Conservation (phyloP, 2,113 vertebrate genomes). For the Cromileptes altivelis region DNA sequence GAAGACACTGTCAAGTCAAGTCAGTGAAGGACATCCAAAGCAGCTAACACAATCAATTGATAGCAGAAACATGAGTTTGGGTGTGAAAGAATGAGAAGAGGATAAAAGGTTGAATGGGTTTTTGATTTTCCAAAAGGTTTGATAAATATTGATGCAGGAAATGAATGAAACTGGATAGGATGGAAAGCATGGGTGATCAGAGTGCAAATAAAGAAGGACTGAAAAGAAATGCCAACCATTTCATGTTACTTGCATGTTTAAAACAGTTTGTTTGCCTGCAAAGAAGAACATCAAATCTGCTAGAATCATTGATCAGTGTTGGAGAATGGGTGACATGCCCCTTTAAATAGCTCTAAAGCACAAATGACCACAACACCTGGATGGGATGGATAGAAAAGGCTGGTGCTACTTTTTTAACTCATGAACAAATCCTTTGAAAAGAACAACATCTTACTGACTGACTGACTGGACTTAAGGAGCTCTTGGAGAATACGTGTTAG, state of each 20-base stretch:
- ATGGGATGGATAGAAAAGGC: background rate
- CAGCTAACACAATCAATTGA: background rate
- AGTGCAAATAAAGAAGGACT: too few relatives aligned
- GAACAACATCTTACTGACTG: background rate
- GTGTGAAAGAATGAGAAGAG: background rate
- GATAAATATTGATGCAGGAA: conserved; percentile 3
- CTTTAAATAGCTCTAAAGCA: background rate
- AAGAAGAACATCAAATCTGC: background rate
- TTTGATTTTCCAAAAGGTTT: conserved; percentile 22
- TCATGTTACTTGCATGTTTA: background rate
- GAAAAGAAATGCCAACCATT: conserved; percentile 9
- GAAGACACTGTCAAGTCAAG: background rate
- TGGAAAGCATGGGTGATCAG: background rate
- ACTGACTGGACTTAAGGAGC: background rate
- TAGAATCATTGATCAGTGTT: background rate
- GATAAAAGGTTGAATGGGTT: background rate
- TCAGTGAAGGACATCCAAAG: background rate
- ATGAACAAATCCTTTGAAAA: background rate
- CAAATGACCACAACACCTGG: background rate
- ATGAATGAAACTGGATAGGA: conserved; percentile 5
- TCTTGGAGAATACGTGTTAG: too few relatives aligned
- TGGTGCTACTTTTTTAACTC: background rate
- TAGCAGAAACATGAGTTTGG: background rate
- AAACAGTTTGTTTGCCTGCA: background rate
- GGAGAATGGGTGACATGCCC: background rate